phyloP scores from a whole-genome alignment of 2,888 invertebrate species.

The Celastrina argiolus region DNA sequence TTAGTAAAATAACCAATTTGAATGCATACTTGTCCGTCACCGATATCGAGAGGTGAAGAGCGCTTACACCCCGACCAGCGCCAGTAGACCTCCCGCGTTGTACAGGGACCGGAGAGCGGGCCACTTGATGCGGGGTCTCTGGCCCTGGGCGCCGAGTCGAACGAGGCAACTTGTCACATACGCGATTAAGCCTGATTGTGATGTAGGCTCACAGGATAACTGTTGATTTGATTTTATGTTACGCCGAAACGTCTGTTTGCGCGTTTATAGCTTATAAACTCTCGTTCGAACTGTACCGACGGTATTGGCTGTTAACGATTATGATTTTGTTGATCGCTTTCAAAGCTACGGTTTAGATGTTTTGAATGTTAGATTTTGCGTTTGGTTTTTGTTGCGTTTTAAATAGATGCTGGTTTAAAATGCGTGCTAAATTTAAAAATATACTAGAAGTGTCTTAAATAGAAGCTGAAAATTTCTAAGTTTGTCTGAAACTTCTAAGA shows the following conservation, averaged over 20 bases:
- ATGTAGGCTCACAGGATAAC: constrained; percentile 76
- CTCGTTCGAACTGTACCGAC: constrained; percentile 67
- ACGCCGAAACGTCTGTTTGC: constrained; percentile 74
- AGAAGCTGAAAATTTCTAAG: too few relatives aligned
- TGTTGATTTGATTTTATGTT: constrained; percentile 78
- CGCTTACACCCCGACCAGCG: constrained; percentile 52
- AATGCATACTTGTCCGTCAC: constrained; percentile 86
- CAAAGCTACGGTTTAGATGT: constrained; percentile 45
- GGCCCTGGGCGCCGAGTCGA: constrained; percentile 39
- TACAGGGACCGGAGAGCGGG: background rate
- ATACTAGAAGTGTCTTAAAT: too few relatives aligned
- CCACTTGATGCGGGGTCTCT: background rate
- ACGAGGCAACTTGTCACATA: constrained; percentile 74
- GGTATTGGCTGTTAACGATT: constrained; percentile 69
- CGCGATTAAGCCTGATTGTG: constrained; percentile 77
- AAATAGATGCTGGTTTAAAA: too few relatives aligned
- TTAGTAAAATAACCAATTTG: constrained; percentile 84
- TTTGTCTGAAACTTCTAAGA: too few relatives aligned
- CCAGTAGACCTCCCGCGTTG: constrained; percentile 36
- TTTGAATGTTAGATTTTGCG: constrained; percentile 11
- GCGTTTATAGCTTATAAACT: constrained; percentile 75
- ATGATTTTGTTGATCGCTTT: constrained; percentile 52
- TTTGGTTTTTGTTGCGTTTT: background rate
- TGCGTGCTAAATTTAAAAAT: too few relatives aligned
- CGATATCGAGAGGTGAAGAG: constrained; percentile 73